phyloP scores from a whole-genome alignment of 2,113 vertebrate species.

The Penelope pileata region DNA sequence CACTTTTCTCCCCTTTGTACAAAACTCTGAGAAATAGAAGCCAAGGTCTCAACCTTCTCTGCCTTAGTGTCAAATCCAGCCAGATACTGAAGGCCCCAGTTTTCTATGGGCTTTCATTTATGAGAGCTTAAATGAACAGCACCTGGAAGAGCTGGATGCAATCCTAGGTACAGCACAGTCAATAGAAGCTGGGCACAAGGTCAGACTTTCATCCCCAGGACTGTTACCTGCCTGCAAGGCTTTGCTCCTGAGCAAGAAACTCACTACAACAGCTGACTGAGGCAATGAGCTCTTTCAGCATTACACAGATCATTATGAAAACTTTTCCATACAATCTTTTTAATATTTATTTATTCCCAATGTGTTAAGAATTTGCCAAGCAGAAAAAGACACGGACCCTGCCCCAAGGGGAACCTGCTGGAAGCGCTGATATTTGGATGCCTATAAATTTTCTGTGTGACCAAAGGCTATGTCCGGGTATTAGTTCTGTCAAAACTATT shows the following conservation, averaged over 20 bases:
- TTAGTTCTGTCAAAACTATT: slow-evolving; percentile 27
- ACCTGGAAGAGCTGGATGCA: neutral
- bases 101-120: neutral
- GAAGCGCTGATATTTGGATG: slow-evolving; percentile 9
- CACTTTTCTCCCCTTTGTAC: neutral
- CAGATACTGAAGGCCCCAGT: neutral
- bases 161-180: neutral
- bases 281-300: neutral
- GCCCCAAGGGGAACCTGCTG: neutral
- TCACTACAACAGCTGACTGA: neutral
- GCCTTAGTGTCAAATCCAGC: neutral
- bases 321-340: neutral
- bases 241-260: neutral
- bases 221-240: neutral
- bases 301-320: neutral
- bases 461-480: neutral
- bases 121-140: neutral
- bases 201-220: neutral
- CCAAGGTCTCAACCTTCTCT: neutral
- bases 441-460: slow-evolving; percentile 11
- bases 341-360: slow-evolving; percentile 15
- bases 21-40: too few species aligned
- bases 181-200: fast-evolving
- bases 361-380: neutral
- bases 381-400: slow-evolving; percentile 7